A percentile compares a stretch with the other conserved stretches of the same genome.
phyloP scores from a whole-genome alignment of 1,140 invertebrate species.

The Carposina sasakii region DNA sequence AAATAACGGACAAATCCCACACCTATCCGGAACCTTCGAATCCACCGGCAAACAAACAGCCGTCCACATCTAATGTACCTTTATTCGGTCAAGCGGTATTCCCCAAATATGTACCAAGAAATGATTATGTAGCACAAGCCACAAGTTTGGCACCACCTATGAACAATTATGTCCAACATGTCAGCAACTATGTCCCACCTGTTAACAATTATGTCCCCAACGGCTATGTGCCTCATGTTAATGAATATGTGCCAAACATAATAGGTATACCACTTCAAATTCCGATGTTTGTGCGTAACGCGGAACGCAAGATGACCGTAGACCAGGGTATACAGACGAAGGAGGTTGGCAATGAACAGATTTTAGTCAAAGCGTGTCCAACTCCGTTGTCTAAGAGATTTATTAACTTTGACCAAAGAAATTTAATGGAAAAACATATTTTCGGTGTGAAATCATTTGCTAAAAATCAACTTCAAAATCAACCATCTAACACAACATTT shows the following conservation, averaged over 20 bases:
- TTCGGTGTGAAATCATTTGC: no score
- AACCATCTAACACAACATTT: no score
- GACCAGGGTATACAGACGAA: no score
- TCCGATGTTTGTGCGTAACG: no score
- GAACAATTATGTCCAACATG: neutral
- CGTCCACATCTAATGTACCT: conserved; percentile 6
- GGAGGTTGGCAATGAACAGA: no score
- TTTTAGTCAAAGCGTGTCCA: no score
- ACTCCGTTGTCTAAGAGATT: no score
- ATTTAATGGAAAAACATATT: no score
- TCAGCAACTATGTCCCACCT: neutral
- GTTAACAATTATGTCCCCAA: neutral
- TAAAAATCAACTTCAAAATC: no score
- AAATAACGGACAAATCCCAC: conserved; percentile 21
- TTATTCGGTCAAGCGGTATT: conserved; percentile 29
- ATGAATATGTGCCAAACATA: neutral
- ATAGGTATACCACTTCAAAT: neutral
- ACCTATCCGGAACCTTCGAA: conserved; percentile 32
- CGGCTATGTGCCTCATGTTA: neutral
- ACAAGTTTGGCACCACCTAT: neutral
- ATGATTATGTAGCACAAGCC: neutral
- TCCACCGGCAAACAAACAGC: conserved; percentile 12
- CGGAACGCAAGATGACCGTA: no score
- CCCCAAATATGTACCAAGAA: conserved; percentile 26
- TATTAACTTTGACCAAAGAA: no score